Percentiles rank a stretch among this genome's conserved stretches.
Evolutionary conservation across 2,888 invertebrate species (phyloP).

Genomic region (Caenorhabditis uteleia): DNA sequence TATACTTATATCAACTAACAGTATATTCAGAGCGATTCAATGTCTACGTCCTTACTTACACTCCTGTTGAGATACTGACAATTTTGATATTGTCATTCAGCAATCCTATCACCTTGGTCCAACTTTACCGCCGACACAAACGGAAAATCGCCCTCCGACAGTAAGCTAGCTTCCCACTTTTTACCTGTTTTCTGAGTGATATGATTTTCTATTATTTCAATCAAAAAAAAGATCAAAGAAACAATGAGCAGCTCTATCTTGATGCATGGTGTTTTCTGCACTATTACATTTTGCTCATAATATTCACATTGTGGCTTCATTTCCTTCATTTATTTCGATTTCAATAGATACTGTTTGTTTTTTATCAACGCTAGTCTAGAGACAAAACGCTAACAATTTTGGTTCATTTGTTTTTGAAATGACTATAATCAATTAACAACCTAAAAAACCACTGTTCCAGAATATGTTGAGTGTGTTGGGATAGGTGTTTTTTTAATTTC

Average conservation of each 20-base stretch:
- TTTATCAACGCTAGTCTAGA: too few species aligned
- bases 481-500: too few species aligned
- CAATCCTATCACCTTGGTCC: slow-evolving; percentile 68
- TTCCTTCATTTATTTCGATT: too few species aligned
- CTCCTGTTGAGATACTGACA: slow-evolving; percentile 65
- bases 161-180: slow-evolving; percentile 42
- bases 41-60: slow-evolving; percentile 64
- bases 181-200: not conserved
- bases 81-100: slow-evolving; percentile 62
- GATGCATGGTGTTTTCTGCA: slow-evolving; percentile 32
- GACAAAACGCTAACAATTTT: too few species aligned
- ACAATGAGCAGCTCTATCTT: not conserved
- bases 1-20: not conserved
- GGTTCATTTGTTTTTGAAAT: too few species aligned
- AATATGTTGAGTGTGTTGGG: too few species aligned
- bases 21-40: slow-evolving; percentile 46
- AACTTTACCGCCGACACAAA: slow-evolving; percentile 66
- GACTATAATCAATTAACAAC: too few species aligned
- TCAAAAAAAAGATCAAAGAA: not conserved
- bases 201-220: not conserved
- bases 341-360: too few species aligned
- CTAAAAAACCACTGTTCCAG: too few species aligned
- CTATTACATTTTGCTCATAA: too few species aligned
- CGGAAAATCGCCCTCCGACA: slow-evolving; percentile 65
- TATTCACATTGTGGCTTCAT: too few species aligned